Percentiles rank a stretch among this genome's conserved stretches.
Conservation (phyloP, 2,888 invertebrate genomes). For the Cepaea hortensis region DNA sequence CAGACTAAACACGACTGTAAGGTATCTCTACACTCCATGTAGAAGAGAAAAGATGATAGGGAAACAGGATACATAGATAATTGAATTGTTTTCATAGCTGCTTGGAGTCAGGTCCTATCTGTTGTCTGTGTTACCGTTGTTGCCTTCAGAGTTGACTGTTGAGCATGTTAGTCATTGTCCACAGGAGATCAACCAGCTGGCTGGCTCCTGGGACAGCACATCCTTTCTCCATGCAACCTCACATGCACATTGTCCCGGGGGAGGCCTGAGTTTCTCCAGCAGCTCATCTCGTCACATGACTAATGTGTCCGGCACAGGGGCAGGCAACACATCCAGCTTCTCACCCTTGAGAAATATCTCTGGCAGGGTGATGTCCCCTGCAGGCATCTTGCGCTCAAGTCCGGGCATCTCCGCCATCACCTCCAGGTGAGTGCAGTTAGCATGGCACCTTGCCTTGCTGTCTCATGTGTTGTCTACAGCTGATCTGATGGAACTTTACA, state of each 20-base stretch:
- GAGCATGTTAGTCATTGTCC: not conserved
- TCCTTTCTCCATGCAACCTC: constrained; percentile 35
- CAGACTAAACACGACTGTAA: no score
- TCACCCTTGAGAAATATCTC: constrained; percentile 70
- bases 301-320: constrained; percentile 69
- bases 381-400: constrained; percentile 57
- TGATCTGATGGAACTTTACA: no score
- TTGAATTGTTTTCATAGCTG: no score
- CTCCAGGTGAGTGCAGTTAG: constrained; percentile 8
- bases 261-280: constrained; percentile 56
- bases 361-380: constrained; percentile 72
- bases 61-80: no score
- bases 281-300: constrained; percentile 62
- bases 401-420: constrained; percentile 58
- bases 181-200: constrained; percentile 40
- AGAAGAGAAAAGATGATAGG: no score
- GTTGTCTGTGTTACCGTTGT: no score
- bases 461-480: not conserved
- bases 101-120: no score
- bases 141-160: no score
- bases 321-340: constrained; percentile 54
- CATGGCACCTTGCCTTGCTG: no score
- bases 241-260: not conserved
- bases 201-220: constrained; percentile 11
- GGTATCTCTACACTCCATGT: no score